Evolutionary conservation across 2,888 invertebrate genomes (phyloP), one percentile per base, ranked within the genome.

Genomic region (Cephus nigrinus): DNA sequence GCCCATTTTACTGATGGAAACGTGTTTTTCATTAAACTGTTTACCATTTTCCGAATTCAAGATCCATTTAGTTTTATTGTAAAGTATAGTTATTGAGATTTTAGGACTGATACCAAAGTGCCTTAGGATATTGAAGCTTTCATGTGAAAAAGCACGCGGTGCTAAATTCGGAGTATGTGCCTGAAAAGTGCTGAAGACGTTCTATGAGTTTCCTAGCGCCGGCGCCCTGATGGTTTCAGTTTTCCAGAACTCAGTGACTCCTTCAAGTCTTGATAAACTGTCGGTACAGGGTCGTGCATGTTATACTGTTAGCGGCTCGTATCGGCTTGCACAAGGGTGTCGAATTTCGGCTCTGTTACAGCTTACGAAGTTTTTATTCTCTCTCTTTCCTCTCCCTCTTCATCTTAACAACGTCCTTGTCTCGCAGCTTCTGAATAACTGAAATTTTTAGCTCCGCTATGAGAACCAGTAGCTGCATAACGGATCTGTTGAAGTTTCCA

Each of bases 261-360:
- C 55, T 23, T 71, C 32, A 23, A 71, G 31, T 71, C 71, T 71
- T 71, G 31, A 12, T 32, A 71, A 33, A 31, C 31, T 71, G 71
- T 71, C 31, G 71, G 71, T 71, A 55, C 55, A 23, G 55, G 55
- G 55, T 55, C 55, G 23, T 15, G 55, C 55, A 55, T 55, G 55
- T 55, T 55, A 55, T 55, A 55, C 55, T 55, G 55, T 55, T 55
- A 76, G 74, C 82, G 81, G 82, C 79, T 78, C 75, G 75, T 78
- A 79, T 83, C 80, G 80, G 74, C 72, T 83, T 82, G 76, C 89
- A 88, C 88, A 88, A 84, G 86, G 84, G 86, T 88, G 85, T 90
- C 89, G 83, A 85, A 84, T 89, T 86, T 86, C 87, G 80, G 81
- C 81, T 82, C 79, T 76, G 74, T 74, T 74, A 36, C 74, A 74